Evolutionary conservation across 2,113 vertebrate species (phyloP), one percentile per base, ranked within the genome.

Genomic region (Collichthys lucidus): DNA sequence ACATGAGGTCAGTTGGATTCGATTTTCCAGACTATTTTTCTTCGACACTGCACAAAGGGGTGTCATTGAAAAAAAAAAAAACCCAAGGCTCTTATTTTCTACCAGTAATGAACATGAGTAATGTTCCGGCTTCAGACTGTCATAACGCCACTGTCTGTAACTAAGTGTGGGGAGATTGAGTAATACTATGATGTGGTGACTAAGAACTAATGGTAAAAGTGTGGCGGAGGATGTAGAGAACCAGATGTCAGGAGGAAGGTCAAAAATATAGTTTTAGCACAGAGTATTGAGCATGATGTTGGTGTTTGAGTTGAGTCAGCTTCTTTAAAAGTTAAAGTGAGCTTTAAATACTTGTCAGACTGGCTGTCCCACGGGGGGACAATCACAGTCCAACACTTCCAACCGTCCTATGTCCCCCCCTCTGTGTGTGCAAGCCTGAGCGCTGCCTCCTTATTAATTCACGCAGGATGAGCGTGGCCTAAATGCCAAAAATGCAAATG

Each of bases 71-170:
- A 57, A 73, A 50, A 57, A 73, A 50, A 11, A n/a, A 66, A 42
- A 70, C 73, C 49, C 20, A 42, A 63, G 24, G 44, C 47, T 12
- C 55, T 76, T 35, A 35, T 75, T 31, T 66, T 49, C n/a, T 68
- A 63, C 31, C 77, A 89, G 65, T 63, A 79, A 79, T 81, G 56
- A 80, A 77, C 59, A 85, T 88, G 91, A 91, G 86, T 86, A 91
- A 94, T 86, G 72, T 61, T 31, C 46, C 60, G 14, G 76, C 56
- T 63, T 86, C 76, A 88, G 78, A 80, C 61, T 12, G 68, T 65
- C 83, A 79, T 79, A 67, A 80, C 56, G 66, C 60, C 14, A 15
- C 52, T 84, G 86, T 86, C 90, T 77, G 62, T 72, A 50, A 78
- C 57, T 66, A 56, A 62, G 75, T 85, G 86, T 78, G 79, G 72